These are phyloP conservation scores for Diarsia dahlii DNA, from an alignment of 2,888 invertebrate genomes.

Conservation along the genomic window DNA sequence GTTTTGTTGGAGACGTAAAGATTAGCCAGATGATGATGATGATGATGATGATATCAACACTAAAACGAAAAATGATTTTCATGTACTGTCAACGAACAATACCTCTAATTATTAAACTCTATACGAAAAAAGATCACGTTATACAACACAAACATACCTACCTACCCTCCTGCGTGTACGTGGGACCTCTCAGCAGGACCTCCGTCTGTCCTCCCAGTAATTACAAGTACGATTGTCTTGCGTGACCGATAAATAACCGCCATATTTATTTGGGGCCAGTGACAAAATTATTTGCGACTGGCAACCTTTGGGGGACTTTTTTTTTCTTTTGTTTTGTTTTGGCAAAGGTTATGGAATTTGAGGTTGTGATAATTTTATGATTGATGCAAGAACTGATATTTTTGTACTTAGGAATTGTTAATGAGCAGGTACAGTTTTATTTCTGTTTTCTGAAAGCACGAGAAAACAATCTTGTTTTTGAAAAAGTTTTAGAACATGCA, in stretches of 20 bases:
- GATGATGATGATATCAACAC: too few species aligned
- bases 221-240: slow-evolving; percentile 80
- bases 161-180: slow-evolving; percentile 52
- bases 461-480: too few species aligned
- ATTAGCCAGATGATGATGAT: background rate
- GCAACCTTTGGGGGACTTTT: slow-evolving; percentile 20
- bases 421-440: too few species aligned
- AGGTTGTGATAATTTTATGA: background rate
- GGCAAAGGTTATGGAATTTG: slow-evolving; percentile 2
- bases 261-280: slow-evolving; percentile 74
- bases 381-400: background rate
- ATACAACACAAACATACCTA: slow-evolving; percentile 13
- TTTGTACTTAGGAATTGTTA: too few species aligned
- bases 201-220: slow-evolving; percentile 80
- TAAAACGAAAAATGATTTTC: background rate
- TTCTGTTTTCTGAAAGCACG: too few species aligned
- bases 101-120: slow-evolving; percentile 33
- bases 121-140: slow-evolving; percentile 32
- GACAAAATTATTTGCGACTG: slow-evolving; percentile 74
- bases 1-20: background rate
- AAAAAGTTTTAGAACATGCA: background rate
- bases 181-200: slow-evolving; percentile 69
- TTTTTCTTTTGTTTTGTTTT: slow-evolving; percentile 36
- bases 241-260: slow-evolving; percentile 76
- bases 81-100: background rate